Evolutionary conservation across 2,888 invertebrate genomes (phyloP).

Genomic region (Andrena trimmerana): DNA sequence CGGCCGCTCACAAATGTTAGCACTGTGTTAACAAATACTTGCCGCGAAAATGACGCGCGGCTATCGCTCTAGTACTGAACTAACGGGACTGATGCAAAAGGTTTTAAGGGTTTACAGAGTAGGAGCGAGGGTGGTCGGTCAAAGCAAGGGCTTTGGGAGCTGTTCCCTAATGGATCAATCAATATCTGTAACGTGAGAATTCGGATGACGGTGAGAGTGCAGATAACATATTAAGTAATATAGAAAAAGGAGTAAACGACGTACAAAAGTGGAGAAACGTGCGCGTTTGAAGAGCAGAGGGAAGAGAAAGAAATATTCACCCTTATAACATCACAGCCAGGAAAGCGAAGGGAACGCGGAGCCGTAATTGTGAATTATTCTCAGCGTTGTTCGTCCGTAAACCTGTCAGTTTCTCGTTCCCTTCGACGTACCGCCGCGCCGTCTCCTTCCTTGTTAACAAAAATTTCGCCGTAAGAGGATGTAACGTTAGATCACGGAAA

Average conservation of each 20-base stretch:
- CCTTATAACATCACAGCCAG: neutral
- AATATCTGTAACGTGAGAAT: neutral
- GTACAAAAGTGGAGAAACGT: too few species aligned
- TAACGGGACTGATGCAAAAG: too few species aligned
- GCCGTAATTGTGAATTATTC: slow-evolving; percentile 18
- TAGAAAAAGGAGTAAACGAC: neutral
- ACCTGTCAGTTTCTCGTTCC: neutral
- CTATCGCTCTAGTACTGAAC: too few species aligned
- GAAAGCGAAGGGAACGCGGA: neutral
- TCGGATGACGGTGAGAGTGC: neutral
- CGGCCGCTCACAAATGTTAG: neutral
- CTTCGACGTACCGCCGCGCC: neutral
- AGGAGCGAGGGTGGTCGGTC: too few species aligned
- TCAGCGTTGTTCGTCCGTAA: neutral
- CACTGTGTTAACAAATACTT: too few species aligned
- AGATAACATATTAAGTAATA: neutral
- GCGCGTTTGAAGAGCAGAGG: neutral
- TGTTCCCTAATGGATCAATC: too few species aligned
- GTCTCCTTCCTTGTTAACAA: neutral
- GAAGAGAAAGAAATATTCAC: neutral
- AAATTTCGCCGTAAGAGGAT: neutral
- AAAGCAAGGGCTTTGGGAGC: too few species aligned
- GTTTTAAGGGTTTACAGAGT: too few species aligned
- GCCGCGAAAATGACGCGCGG: too few species aligned
- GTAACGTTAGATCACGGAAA: slow-evolving; percentile 17